Base-by-base conservation (phyloP, 2,113 vertebrate species). In the Chauna torquata region DNA sequence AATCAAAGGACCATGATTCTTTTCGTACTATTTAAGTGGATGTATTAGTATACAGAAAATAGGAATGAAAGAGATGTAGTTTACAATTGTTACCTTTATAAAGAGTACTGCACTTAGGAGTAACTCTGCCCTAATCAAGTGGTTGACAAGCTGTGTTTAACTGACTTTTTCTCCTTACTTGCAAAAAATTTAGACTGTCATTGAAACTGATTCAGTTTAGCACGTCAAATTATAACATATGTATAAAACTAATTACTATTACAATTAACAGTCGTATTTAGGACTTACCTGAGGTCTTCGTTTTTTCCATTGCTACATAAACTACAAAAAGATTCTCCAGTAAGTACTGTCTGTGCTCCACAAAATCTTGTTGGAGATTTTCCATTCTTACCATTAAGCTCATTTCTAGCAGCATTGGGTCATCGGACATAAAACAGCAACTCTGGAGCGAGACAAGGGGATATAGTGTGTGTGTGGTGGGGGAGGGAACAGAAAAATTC, bases 251-350 rank as follows among this genome's bases (percentile, higher is more conserved):
- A 69, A 83, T 8, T 27, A 42, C 38, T 22, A 78, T 57, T 55
- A 55, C 24, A 95, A 42, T 64, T 94, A 61, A 84, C 30, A 94
- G 68, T 38, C 16, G 44, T 19, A 69, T 66, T 64, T 47, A 69
- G 36, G 34, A 91, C 98, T 97, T 97, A 98, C 98, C 98, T 57
- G 97, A 97, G 88, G 93, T 93, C 94, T 97, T 98, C 20, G 93
- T 96, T 96, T 96, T 97, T 91, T 98, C 92, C 87, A 98, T 94
- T 96, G 98, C 98, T 96, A 99, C 98, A 92, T 99, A 98, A 96
- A 99, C 98, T 95, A 99, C 98, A 98, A 99, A 97, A 94, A 99
- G 98, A 97, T 99, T 99, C 98, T 99, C 99, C 95, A 99, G 97
- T 97, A 99, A 97, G 84, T 99, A 99, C 66, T 99, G 99, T 96